These are phyloP conservation scores for Rotaria macrura DNA, from an alignment of 2,888 invertebrate species.

Conservation along the genomic window DNA sequence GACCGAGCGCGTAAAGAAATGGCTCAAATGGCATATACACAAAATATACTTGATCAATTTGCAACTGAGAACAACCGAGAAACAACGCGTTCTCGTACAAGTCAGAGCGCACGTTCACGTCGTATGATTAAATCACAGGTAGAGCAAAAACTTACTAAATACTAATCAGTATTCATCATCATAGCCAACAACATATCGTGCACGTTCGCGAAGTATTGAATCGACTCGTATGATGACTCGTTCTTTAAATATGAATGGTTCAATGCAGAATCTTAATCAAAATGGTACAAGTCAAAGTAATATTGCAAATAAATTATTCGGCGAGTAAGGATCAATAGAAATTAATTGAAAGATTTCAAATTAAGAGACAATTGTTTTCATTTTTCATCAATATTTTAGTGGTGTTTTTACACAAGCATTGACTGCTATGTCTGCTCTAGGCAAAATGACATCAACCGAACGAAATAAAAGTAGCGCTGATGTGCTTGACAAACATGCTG, in stretches of 20 bases:
- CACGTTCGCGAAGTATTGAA: conserved; percentile 8
- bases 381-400: neutral
- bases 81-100: neutral
- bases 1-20: neutral
- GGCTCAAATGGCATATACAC: neutral
- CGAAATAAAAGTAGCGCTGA: conserved; percentile 11
- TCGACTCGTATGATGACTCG: neutral
- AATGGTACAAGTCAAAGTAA: neutral
- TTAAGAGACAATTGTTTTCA: neutral
- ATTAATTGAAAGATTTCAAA: too few relatives aligned
- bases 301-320: neutral
- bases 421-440: neutral
- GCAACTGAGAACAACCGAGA: neutral
- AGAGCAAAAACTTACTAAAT: too few relatives aligned
- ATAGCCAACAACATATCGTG: neutral
- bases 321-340: neutral
- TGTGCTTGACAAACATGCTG: neutral
- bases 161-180: too few relatives aligned
- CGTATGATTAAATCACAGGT: neutral
- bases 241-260: neutral
- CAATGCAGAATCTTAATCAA: neutral
- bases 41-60: neutral
- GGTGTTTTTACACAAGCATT: neutral
- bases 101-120: neutral
- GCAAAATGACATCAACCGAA: neutral